Conservation (phyloP, 2,888 invertebrate genomes). For the Nomada fabriciana region DNA sequence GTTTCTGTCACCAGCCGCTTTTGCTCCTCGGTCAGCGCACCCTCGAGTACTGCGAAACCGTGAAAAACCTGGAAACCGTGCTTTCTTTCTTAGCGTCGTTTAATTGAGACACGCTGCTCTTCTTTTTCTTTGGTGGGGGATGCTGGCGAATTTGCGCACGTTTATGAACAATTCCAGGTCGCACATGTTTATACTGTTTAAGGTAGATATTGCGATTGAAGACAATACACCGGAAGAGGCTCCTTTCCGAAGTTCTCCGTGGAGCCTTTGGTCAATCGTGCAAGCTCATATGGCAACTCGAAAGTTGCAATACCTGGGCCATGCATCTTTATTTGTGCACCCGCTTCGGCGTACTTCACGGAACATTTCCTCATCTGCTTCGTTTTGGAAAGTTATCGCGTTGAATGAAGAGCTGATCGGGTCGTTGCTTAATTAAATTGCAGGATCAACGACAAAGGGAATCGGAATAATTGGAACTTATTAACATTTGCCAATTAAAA, state of each 20-base stretch:
- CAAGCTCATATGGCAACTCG: neutral
- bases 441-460: too few species aligned
- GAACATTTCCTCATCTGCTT: neutral
- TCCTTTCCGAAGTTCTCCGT: neutral
- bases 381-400: too few species aligned
- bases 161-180: neutral
- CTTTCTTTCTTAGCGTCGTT: constrained; percentile 18
- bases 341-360: too few species aligned
- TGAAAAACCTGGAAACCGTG: constrained; percentile 32
- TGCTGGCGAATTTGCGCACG: too few species aligned
- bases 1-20: constrained; percentile 55
- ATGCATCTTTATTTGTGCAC: neutral
- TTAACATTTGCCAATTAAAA: too few species aligned
- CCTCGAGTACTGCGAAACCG: constrained; percentile 41
- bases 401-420: too few species aligned
- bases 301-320: neutral
- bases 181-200: constrained; percentile 11
- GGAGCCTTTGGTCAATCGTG: neutral
- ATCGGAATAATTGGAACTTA: too few species aligned
- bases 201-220: constrained; percentile 1
- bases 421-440: too few species aligned
- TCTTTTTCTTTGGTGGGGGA: too few species aligned
- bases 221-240: neutral
- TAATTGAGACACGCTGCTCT: constrained; percentile 6
- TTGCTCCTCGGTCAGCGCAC: constrained; percentile 58